These are phyloP conservation scores for Mystacides longicornis DNA, from an alignment of 2,888 invertebrate genomes.

Conservation along the genomic window DNA sequence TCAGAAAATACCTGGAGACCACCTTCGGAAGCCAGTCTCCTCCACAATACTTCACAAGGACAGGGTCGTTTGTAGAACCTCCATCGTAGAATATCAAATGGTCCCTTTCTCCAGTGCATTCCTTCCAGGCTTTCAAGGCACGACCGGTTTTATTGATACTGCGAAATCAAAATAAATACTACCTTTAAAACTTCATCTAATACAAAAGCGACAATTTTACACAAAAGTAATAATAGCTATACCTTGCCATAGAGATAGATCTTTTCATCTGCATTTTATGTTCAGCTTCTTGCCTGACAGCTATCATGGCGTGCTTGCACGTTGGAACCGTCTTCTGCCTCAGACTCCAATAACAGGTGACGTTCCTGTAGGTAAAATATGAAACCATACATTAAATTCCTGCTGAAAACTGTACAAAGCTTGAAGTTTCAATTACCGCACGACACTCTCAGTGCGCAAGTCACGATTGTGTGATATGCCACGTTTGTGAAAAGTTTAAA, in stretches of 20 bases:
- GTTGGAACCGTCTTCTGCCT: constrained; percentile 79
- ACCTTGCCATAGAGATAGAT: constrained; percentile 57
- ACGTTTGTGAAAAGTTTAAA: no score
- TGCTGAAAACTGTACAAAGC: no score
- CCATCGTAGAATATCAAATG: constrained; percentile 84
- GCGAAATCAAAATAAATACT: constrained; percentile 9
- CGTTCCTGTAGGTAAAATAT: constrained; percentile 73
- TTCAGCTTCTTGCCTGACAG: constrained; percentile 68
- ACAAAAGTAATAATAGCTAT: constrained; percentile 28
- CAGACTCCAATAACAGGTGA: constrained; percentile 84
- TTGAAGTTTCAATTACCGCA: no score
- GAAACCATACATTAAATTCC: no score
- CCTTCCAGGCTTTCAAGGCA: constrained; percentile 71
- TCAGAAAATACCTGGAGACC: constrained; percentile 52
- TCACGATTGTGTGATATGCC: no score
- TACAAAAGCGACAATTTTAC: no score
- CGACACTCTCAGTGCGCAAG: no score
- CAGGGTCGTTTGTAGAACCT: constrained; percentile 71
- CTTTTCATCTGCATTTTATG: constrained; percentile 67
- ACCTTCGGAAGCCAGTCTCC: constrained; percentile 79
- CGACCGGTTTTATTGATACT: constrained; percentile 65
- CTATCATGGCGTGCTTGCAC: constrained; percentile 87
- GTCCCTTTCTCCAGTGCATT: constrained; percentile 76
- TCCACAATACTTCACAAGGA: constrained; percentile 81
- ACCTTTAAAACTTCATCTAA: no score